Evolutionary conservation across 2,797 vertebrate species (phyloP).

Genomic region (Parotocinclus haroldoi): DNA sequence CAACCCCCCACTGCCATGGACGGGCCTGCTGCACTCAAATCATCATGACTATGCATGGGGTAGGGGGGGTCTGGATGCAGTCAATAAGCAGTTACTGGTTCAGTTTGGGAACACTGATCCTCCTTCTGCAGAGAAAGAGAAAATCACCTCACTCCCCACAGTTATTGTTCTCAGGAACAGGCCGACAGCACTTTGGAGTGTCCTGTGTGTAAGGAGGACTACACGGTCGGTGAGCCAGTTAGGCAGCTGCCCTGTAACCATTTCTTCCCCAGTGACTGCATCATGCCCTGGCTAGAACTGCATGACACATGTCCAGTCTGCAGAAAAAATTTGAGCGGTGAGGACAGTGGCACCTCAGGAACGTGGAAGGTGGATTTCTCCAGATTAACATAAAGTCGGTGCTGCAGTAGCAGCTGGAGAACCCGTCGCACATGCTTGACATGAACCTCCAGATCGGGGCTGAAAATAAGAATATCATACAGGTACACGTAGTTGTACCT

Average conservation of each 20-base stretch:
- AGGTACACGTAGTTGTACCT: too few relatives aligned
- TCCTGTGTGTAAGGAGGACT: slow-evolving; percentile 97
- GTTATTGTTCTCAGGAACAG: slow-evolving; percentile 93
- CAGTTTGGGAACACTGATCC: slow-evolving; percentile 94
- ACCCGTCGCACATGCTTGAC: too few relatives aligned
- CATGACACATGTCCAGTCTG: slow-evolving; percentile 97
- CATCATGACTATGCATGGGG: slow-evolving; percentile 97
- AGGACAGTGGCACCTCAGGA: slow-evolving; percentile 85
- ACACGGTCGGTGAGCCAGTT: slow-evolving; percentile 83
- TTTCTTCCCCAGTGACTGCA: slow-evolving; percentile 95
- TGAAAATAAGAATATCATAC: too few relatives aligned
- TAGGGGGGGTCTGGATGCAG: slow-evolving; percentile 92
- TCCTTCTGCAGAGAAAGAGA: slow-evolving; percentile 92
- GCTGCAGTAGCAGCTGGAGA: too few relatives aligned
- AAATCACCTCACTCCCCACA: slow-evolving; percentile 90
- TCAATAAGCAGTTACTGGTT: slow-evolving; percentile 96
- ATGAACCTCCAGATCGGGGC: too few relatives aligned
- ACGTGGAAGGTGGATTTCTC: too few relatives aligned
- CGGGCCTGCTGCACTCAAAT: slow-evolving; percentile 94
- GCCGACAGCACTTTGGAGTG: slow-evolving; percentile 89
- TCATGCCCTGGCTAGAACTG: slow-evolving; percentile 97
- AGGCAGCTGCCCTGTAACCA: slow-evolving; percentile 95
- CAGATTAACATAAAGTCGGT: too few relatives aligned
- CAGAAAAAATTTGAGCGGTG: slow-evolving; percentile 91
- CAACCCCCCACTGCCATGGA: slow-evolving; percentile 90